Evolutionary conservation across 2,888 invertebrate species (phyloP), one percentile per base, ranked within the genome.

Genomic region (Idaea biselata): DNA sequence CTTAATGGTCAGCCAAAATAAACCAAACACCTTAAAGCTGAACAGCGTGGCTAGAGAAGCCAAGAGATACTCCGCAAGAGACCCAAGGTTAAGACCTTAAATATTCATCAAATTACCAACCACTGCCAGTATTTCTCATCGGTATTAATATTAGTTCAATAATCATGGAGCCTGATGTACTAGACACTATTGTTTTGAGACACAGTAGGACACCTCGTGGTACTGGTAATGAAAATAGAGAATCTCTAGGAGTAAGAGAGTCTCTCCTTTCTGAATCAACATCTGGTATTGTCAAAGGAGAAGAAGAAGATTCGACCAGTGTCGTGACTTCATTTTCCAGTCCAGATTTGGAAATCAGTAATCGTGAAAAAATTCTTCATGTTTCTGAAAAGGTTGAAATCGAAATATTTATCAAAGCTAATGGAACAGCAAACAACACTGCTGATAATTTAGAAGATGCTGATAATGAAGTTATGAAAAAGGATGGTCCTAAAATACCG

Each of bases 41-140:
- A 91, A 91, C 84, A 88, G 91, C 78, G 89, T 87, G 83, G 91
- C 93, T 72, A 88, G 92, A 67, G 86, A 91, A 72, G 86, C 93
- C 67, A 93, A 93, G 70, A 83, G 91, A 61, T 93, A 93, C 69
- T 92, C 90, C 63, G 93, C 93, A 63, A 86, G 93, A 73, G 94
- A 94, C 76, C 94, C 94, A 44, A 86, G 94, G 75, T 94, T 94
- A 93, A 94, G 94, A 93, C 80, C 86, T 18, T 93, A 93, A 84
- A 81, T 63, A 17, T 61, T 75, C 80, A 68, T 81, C 77, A 77
- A 60, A 62, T 25, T 14, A 61, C 66, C 66, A 32, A 32, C 53
- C 62, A 80, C 78, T 77, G 74, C 76, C 91, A 89, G 89, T 91
- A 91, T 91, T 91, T 84, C 66, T 69, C 68, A 68, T 73, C 75